A percentile compares a stretch with the other conserved stretches of the same genome.
Conservation (phyloP, 1,140 invertebrate species). For the Oryctes rhinoceros region DNA sequence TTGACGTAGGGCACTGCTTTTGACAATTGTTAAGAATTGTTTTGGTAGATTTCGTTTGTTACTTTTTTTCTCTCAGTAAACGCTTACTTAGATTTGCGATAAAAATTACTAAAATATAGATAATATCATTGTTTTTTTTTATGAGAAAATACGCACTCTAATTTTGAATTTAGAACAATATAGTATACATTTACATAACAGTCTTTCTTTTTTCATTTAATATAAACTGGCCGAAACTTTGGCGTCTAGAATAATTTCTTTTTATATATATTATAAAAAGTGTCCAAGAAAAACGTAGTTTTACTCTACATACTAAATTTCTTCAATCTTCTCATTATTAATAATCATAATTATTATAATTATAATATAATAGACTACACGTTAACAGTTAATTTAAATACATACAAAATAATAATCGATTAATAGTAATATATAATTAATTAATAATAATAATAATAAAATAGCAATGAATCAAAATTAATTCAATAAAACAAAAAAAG, state of each 20-base stretch:
- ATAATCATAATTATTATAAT: slow-evolving; percentile 42
- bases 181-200: slow-evolving; percentile 61
- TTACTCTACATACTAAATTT: slow-evolving; percentile 54
- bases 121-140: slow-evolving; percentile 40
- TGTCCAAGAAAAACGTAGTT: slow-evolving; percentile 56
- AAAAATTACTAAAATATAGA: slow-evolving; percentile 42
- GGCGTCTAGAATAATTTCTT: slow-evolving; percentile 52
- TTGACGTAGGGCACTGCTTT: neutral
- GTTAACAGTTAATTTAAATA: slow-evolving; percentile 46
- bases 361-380: slow-evolving; percentile 37
- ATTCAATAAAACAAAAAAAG: slow-evolving; percentile 36
- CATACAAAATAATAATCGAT: slow-evolving; percentile 33
- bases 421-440: slow-evolving; percentile 34
- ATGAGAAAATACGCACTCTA: slow-evolving; percentile 50
- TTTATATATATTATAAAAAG: slow-evolving; percentile 56
- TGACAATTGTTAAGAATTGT: slow-evolving; percentile 14
- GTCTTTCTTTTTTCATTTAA: slow-evolving; percentile 54
- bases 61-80: slow-evolving; percentile 5
- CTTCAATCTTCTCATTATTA: slow-evolving; percentile 41
- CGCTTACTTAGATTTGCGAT: slow-evolving; percentile 30
- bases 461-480: slow-evolving; percentile 38
- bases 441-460: slow-evolving; percentile 33
- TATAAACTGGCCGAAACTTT: slow-evolving; percentile 61
- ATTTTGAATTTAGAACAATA: slow-evolving; percentile 60
- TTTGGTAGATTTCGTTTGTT: slow-evolving; percentile 5